Percentiles rank a stretch among this genome's conserved stretches.
Conservation (phyloP, 2,113 vertebrate genomes). For the Podarcis cretensis region DNA sequence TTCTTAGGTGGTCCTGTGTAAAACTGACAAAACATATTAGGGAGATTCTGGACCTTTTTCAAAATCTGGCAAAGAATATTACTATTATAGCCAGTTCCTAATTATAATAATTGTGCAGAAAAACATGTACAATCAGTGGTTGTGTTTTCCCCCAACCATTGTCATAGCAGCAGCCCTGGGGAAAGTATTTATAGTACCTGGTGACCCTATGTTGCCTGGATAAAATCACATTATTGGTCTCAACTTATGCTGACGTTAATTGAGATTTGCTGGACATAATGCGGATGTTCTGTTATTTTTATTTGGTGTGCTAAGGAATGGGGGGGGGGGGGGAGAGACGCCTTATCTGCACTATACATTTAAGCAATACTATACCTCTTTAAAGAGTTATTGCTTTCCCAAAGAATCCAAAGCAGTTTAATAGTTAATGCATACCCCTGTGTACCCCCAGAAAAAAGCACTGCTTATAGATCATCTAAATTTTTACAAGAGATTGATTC, state of each 20-base stretch:
- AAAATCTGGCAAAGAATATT: background rate
- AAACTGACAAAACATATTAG: background rate
- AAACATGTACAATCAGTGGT: background rate
- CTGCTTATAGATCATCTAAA: no score
- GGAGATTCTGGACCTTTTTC: background rate
- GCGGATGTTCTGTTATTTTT: background rate
- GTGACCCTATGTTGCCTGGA: constrained; percentile 4
- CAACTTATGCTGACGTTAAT: constrained; percentile 8
- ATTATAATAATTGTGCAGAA: constrained; percentile 1
- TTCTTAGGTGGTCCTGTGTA: background rate
- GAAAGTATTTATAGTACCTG: background rate
- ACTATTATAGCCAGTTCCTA: background rate
- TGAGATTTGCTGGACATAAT: background rate
- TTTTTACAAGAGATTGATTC: no score
- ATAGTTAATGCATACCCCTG: no score
- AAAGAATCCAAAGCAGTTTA: no score
- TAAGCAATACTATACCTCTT: no score
- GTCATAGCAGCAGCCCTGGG: background rate
- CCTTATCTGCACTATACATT: no score
- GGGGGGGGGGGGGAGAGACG: background rate
- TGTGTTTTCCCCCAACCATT: background rate
- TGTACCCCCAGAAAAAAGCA: no score
- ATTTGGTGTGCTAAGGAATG: background rate
- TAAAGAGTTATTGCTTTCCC: no score
- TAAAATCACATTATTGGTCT: background rate